A percentile compares a stretch with the other conserved stretches of the same genome.
Conservation (phyloP, 2,888 invertebrate species). For the Pseudolycoriella hygida region DNA sequence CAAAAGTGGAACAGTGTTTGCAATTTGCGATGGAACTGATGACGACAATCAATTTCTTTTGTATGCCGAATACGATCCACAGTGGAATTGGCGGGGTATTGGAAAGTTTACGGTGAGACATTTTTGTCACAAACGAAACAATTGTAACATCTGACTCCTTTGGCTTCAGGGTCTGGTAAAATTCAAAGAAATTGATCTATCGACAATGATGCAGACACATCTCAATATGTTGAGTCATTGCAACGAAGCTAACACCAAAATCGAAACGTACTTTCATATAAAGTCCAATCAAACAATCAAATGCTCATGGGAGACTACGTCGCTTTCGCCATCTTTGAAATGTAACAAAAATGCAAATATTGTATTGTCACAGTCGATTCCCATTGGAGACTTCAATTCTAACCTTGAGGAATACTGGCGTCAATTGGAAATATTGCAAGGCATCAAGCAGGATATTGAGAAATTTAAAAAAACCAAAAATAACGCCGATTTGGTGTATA, state of each 20-base stretch:
- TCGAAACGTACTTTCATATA: slow-evolving; percentile 21
- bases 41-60: slow-evolving; percentile 25
- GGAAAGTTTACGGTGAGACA: slow-evolving; percentile 17
- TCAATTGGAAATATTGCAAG: slow-evolving; percentile 20
- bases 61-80: slow-evolving; percentile 18
- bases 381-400: slow-evolving; percentile 16
- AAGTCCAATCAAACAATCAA: slow-evolving; percentile 18
- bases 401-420: slow-evolving; percentile 21
- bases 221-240: slow-evolving; percentile 8
- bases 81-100: slow-evolving; percentile 19
- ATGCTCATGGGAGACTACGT: slow-evolving; percentile 18
- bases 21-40: slow-evolving; percentile 43
- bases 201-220: slow-evolving; percentile 18
- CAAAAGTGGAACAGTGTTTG: slow-evolving; percentile 30
- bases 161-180: slow-evolving; percentile 11
- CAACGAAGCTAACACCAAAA: slow-evolving; percentile 8
- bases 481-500: slow-evolving; percentile 14
- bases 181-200: slow-evolving; percentile 15
- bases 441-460: slow-evolving; percentile 24
- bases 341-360: slow-evolving; percentile 21
- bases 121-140: background rate
- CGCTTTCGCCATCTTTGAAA: slow-evolving; percentile 15
- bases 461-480: slow-evolving; percentile 16
- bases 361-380: slow-evolving; percentile 19
- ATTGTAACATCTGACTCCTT: background rate